Percentiles rank a stretch among this genome's conserved stretches.
These are phyloP conservation scores for Benitochromis conjunctus DNA, from an alignment of 2,113 vertebrate genomes.

Conservation along the genomic window DNA sequence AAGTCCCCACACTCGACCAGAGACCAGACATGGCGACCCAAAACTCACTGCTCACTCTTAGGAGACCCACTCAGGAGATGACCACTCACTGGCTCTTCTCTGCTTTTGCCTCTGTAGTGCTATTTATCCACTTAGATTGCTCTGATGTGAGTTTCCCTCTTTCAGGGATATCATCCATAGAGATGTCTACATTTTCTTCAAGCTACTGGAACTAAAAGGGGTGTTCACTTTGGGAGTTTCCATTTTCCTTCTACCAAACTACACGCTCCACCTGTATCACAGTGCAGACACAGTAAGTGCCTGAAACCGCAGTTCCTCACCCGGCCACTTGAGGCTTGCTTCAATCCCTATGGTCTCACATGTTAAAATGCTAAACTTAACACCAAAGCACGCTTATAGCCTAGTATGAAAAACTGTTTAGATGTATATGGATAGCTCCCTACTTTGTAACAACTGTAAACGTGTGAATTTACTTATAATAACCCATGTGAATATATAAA, in stretches of 20 bases:
- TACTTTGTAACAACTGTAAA: background rate
- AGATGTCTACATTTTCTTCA: background rate
- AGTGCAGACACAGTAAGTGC: background rate
- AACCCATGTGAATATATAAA: background rate
- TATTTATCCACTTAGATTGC: background rate
- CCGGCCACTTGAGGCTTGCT: background rate
- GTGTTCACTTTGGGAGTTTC: background rate
- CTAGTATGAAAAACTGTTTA: background rate
- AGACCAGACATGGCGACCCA: background rate
- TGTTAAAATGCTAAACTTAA: background rate
- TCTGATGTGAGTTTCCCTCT: background rate
- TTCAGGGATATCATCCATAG: rapidly evolving
- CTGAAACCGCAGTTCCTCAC: background rate
- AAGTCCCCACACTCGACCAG: background rate
- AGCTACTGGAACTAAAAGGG: background rate
- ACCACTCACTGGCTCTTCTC: background rate
- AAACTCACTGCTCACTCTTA: background rate
- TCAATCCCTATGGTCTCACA: background rate
- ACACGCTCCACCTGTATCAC: background rate
- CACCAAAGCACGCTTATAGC: background rate
- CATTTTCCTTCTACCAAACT: background rate
- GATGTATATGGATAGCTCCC: background rate
- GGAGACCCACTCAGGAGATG: background rate
- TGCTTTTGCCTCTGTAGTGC: background rate
- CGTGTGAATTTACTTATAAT: background rate